Conservation (phyloP, 2,113 vertebrate species). For the Anser brachyrhynchus region DNA sequence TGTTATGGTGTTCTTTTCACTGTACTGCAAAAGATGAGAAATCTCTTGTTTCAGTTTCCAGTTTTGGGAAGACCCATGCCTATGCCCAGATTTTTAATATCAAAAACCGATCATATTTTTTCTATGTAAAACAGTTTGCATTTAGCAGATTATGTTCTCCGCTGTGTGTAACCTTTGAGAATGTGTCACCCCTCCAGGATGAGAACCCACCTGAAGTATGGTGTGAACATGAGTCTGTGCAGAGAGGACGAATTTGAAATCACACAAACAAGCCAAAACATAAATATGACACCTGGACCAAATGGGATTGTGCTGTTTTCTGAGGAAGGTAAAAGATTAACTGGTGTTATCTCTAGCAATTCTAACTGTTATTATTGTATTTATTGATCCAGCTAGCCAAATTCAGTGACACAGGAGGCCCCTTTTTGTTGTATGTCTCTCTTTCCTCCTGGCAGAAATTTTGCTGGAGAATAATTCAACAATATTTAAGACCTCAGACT, state of each 20-base stretch:
- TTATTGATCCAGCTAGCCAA: not conserved
- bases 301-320: slow-evolving; percentile 46
- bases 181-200: not conserved
- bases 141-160: not conserved
- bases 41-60: not conserved
- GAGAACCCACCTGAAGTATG: slow-evolving; percentile 4
- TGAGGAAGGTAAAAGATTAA: slow-evolving; percentile 62
- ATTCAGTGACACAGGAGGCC: not conserved
- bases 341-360: not conserved
- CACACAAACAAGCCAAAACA: slow-evolving; percentile 25
- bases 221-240: not conserved
- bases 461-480: not conserved
- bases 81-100: not conserved
- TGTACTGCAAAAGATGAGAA: not conserved
- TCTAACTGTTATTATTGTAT: not conserved
- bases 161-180: not conserved
- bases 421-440: not conserved
- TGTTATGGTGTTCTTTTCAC: not conserved
- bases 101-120: not conserved
- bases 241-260: slow-evolving; percentile 54
- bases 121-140: not conserved
- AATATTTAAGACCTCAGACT: not conserved
- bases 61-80: not conserved
- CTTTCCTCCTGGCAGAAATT: not conserved
- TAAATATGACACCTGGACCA: slow-evolving; percentile 4